Evolutionary conservation across 2,888 invertebrate genomes (phyloP).

Genomic region (Smittia sp.): DNA sequence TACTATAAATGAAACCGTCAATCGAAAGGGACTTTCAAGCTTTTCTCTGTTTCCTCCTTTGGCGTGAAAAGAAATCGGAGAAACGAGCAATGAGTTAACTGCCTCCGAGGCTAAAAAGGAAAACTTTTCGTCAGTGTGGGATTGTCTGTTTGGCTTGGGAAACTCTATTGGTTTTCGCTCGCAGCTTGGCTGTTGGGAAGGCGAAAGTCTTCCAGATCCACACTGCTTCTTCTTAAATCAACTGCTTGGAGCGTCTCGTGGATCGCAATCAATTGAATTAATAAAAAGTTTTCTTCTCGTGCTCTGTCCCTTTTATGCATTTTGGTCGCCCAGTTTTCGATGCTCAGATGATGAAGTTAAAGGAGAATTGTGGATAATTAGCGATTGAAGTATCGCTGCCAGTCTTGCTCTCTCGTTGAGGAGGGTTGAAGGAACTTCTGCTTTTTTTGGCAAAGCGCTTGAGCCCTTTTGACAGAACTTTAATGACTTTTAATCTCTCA

Average conservation of each 20-base stretch:
- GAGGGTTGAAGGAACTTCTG: background rate
- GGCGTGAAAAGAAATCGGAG: too few relatives aligned
- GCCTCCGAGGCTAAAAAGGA: too few relatives aligned
- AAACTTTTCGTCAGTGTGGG: background rate
- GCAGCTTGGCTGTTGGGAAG: background rate
- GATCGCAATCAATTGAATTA: conserved; percentile 10
- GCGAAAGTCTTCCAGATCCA: background rate
- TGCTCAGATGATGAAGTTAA: background rate
- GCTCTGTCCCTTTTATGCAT: background rate
- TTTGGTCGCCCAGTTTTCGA: background rate
- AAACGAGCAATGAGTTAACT: too few relatives aligned
- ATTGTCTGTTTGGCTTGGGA: background rate
- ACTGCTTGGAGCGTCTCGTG: background rate
- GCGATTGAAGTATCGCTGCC: background rate
- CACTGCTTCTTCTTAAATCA: background rate
- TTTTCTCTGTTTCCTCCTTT: too few relatives aligned
- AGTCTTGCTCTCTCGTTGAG: background rate
- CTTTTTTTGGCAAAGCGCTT: background rate
- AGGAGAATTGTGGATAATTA: background rate
- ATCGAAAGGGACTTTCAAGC: too few relatives aligned
- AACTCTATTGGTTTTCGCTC: too few relatives aligned
- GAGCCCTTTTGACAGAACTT: background rate
- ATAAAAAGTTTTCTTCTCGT: background rate
- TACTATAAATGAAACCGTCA: too few relatives aligned
- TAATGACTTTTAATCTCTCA: conserved; percentile 11